Evolutionary conservation across 2,888 invertebrate species (phyloP).

Genomic region (Trichogramma dendrolimi): DNA sequence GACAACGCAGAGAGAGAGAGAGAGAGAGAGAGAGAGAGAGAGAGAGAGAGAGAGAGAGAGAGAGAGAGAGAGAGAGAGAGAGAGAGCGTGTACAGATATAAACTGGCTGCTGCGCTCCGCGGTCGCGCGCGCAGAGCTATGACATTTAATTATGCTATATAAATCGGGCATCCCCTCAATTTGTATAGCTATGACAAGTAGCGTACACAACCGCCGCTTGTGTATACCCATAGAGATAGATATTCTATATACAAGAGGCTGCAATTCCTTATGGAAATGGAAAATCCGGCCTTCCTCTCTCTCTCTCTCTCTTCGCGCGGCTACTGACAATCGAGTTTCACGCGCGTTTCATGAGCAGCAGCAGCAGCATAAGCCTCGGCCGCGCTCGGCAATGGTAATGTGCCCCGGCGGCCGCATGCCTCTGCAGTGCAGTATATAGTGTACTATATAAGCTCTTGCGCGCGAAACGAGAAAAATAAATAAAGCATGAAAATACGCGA

Average conservation of each 20-base stretch:
- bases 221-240: background rate
- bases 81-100: background rate
- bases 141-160: background rate
- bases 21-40: background rate
- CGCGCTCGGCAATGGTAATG: too few relatives aligned
- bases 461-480: too few relatives aligned
- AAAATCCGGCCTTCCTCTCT: too few relatives aligned
- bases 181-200: background rate
- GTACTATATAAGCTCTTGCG: too few relatives aligned
- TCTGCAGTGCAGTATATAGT: too few relatives aligned
- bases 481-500: too few relatives aligned
- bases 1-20: too few relatives aligned
- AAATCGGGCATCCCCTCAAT: background rate
- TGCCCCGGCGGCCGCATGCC: too few relatives aligned
- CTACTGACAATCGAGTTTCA: background rate
- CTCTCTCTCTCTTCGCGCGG: background rate
- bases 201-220: background rate
- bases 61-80: background rate
- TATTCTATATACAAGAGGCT: too few relatives aligned
- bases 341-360: too few relatives aligned
- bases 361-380: too few relatives aligned
- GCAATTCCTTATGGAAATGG: too few relatives aligned
- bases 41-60: background rate
- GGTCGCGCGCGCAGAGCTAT: background rate
- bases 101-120: background rate